Base-by-base conservation (phyloP, 2,797 vertebrate species). In the Crypturellus tataupa region DNA sequence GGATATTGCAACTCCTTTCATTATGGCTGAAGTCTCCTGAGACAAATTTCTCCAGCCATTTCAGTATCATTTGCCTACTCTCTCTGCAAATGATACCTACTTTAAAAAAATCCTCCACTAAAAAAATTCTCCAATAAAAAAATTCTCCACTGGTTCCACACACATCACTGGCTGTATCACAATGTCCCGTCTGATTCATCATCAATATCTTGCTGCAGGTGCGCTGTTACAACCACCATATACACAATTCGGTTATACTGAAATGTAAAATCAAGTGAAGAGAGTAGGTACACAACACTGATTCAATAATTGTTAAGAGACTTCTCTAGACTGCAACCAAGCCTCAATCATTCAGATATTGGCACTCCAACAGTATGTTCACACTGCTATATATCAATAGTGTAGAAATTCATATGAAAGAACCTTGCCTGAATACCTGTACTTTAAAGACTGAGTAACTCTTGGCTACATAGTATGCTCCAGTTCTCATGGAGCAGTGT, bases 61-160 rank as follows among this genome's bases (percentile, higher is more conserved):
- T 44, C 42, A 44, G 42, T 44, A 44, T 44, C 42, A 78, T 79
- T 79, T 80, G 68, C 72, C 55, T 90, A 44, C 53, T 89, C 60
- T 58, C 79, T 88, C 80, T 87, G 68, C 80, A 80, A 83, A 10
- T 80, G 55, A 31, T 84, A 75, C 27, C 27, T 35, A 58, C 83
- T 94, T 95, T 80, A 97, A 96, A 95, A 80, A 94, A 96, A 94
- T 56, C 87, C 93, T 39, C 37, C 37, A 39, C 37, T 39, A 39
- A 39, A 39, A 39, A 4, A 39, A 39, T 39, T 39, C 37, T 39
- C 37, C 37, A 39, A 39, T 83, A 97, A 96, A 95, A 80, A 94
- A 96, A 94, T 56, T 85, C 93, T 39, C 37, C 37, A 0, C 9
- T 8, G 3, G 33, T 40, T 73, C 33, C 75, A 44, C 75, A 60